Conservation (phyloP, 2,888 invertebrate genomes). For the Spicauda simplicius region DNA sequence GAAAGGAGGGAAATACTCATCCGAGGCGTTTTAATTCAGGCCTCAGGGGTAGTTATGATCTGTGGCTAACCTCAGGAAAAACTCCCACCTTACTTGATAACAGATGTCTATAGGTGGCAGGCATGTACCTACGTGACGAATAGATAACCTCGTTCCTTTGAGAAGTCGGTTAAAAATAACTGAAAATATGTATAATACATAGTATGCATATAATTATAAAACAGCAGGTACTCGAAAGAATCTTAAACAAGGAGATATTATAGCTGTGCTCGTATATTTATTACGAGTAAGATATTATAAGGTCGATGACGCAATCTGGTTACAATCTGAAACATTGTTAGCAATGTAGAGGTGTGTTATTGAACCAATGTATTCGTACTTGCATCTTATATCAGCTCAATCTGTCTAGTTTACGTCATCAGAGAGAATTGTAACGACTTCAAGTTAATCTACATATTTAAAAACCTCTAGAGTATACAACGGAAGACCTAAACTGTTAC, state of each 20-base stretch:
- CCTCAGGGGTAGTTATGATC: too few relatives aligned
- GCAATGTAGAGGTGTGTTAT: slow-evolving; percentile 14
- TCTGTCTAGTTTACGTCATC: not conserved
- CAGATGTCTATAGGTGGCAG: too few relatives aligned
- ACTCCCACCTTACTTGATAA: too few relatives aligned
- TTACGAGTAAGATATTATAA: slow-evolving; percentile 27
- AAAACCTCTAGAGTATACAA: not conserved
- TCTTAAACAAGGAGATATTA: slow-evolving; percentile 12
- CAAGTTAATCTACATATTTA: not conserved
- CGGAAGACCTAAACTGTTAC: not conserved
- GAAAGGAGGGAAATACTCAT: too few relatives aligned
- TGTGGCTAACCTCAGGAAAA: too few relatives aligned
- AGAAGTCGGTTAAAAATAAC: too few relatives aligned
- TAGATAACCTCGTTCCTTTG: too few relatives aligned
- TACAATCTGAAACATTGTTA: slow-evolving; percentile 24
- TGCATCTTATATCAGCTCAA: not conserved
- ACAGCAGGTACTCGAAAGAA: slow-evolving; percentile 13
- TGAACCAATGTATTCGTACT: slow-evolving; percentile 4
- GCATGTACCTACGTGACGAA: too few relatives aligned
- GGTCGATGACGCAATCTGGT: slow-evolving; percentile 27
- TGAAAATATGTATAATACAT: not conserved
- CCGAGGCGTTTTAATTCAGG: too few relatives aligned
- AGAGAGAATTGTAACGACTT: too few relatives aligned
- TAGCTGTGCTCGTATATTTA: slow-evolving; percentile 1
- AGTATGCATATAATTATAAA: not conserved